Conservation (phyloP, 1,140 invertebrate genomes). For the Halyomorpha halys region DNA sequence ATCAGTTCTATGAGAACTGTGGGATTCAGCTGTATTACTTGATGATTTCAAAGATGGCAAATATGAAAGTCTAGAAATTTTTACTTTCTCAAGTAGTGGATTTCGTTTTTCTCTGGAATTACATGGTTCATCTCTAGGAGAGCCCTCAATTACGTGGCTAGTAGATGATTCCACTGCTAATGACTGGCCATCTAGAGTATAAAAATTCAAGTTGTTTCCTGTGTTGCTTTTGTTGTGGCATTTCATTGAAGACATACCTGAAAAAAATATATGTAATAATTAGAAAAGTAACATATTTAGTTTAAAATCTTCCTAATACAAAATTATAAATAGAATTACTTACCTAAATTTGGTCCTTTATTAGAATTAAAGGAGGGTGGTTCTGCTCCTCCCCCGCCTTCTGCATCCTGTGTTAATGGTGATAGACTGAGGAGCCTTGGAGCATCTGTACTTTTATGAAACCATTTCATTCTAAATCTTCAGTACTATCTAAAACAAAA, state of each 20-base stretch:
- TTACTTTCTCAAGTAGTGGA: slow-evolving; percentile 56
- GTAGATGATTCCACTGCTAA: background rate
- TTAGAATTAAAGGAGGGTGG: slow-evolving; percentile 32
- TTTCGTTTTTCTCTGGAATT: slow-evolving; percentile 50
- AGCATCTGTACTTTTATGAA: slow-evolving; percentile 38
- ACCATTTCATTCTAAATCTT: slow-evolving; percentile 23
- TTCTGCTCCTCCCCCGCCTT: slow-evolving; percentile 24
- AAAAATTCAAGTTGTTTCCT: slow-evolving; percentile 45
- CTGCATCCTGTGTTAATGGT: slow-evolving; percentile 38
- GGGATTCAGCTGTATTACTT: background rate
- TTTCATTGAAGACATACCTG: slow-evolving; percentile 55
- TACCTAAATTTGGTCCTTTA: slow-evolving; percentile 32
- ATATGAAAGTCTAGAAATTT: slow-evolving; percentile 56
- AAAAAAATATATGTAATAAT: slow-evolving; percentile 32
- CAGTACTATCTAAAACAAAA: slow-evolving; percentile 16
- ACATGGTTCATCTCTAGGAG: slow-evolving; percentile 41
- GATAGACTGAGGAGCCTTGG: slow-evolving; percentile 44
- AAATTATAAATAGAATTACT: slow-evolving; percentile 57
- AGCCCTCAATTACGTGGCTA: slow-evolving; percentile 35
- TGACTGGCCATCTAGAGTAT: slow-evolving; percentile 36
- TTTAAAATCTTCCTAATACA: slow-evolving; percentile 34
- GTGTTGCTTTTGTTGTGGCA: slow-evolving; percentile 54
- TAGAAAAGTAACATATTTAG: slow-evolving; percentile 28
- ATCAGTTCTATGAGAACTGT: background rate
- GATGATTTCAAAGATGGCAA: slow-evolving; percentile 43